Conservation (phyloP, 1,140 invertebrate genomes). For the Zaprionus nigranus region DNA sequence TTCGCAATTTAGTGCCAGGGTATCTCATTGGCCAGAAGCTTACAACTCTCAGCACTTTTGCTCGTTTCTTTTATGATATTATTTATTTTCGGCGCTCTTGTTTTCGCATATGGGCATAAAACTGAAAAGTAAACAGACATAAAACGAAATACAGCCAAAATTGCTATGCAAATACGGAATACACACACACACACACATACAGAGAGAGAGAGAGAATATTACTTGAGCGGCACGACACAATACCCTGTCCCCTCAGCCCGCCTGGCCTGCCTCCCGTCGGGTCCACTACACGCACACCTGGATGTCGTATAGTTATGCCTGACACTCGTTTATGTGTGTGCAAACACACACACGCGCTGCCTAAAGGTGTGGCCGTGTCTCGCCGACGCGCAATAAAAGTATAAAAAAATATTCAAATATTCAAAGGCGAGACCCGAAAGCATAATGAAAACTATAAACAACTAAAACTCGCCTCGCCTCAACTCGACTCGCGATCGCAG, state of each 20-base stretch:
- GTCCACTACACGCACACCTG: conserved; percentile 21
- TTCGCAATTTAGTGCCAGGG: neutral
- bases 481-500: conserved; percentile 48
- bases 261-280: neutral
- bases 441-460: conserved; percentile 52
- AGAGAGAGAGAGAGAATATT: neutral
- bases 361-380: conserved; percentile 59
- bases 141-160: conserved; percentile 64
- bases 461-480: conserved; percentile 49
- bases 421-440: conserved; percentile 67
- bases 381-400: conserved; percentile 73
- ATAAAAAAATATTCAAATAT: conserved; percentile 52
- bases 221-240: conserved; percentile 27
- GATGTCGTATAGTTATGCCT: conserved; percentile 37
- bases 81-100: conserved; percentile 72
- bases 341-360: conserved; percentile 14
- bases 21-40: neutral
- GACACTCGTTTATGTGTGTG: conserved; percentile 11
- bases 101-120: conserved; percentile 79
- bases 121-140: conserved; percentile 78
- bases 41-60: neutral
- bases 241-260: neutral
- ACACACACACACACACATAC: neutral
- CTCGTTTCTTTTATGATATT: conserved; percentile 59
- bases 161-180: conserved; percentile 79